Base-by-base conservation (phyloP, 1,140 invertebrate genomes). In the Ptiloglossa arizonensis region DNA sequence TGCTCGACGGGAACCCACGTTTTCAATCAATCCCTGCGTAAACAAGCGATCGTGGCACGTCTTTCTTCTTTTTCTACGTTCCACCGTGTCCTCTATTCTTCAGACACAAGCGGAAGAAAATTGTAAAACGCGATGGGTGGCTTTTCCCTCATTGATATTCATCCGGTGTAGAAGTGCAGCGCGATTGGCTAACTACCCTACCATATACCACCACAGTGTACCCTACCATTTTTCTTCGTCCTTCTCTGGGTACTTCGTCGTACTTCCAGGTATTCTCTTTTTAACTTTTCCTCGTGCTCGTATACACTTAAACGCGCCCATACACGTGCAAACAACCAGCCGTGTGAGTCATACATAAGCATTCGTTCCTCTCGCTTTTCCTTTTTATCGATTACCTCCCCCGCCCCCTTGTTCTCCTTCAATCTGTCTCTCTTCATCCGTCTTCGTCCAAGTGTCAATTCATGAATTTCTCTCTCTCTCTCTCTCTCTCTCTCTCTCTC, bases 131-230 rank as follows among this genome's bases (percentile, higher is more conserved):
- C 87, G 80, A 87, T 72, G 86, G 86, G 83, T 87, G 86, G 81
- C 83, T 87, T 89, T 86, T 82, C 48, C 79, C 85, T 91, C 89
- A 91, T 92, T 92, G 90, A 92, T 91, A 92, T 92, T 92, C 91
- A 90, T 90, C 86, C 85, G 79, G 77, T 87, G 90, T 90, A 83
- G 85, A 87, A 78, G 77, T 79, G 79, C 79, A 88, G 75, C 89
- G 81, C 89, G 90, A 92, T 92, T 91, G 91, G 89, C 90, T 91
- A 92, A 92, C 89, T 92, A 92, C 88, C 87, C 85, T 86, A 62
- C 77, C 83, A 79, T 88, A 86, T 85, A 87, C 83, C 83, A 63
- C 22, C 68, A 82, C 85, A 54, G 73, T 84, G 74, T 84, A 86
- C 81, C 62, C 75, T 73, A 71, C 66, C 32, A 78, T 82, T 81